These are phyloP conservation scores for Ianthella basta DNA, from an alignment of 37 sponge, comb jelly and placozoan genomes.

Conservation along the genomic window DNA sequence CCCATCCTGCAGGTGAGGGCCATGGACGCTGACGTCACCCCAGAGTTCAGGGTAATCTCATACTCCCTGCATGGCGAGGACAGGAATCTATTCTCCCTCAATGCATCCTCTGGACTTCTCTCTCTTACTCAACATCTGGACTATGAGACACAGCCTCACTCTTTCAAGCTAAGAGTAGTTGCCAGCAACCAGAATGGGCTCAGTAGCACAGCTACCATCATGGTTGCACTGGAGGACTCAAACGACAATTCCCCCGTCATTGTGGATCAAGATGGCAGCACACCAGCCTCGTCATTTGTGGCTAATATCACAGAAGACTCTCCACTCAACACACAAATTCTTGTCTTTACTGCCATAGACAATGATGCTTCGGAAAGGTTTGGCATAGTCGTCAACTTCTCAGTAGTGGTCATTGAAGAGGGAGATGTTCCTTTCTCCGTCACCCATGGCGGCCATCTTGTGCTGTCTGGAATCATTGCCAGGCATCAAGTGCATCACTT, in stretches of 20 bases:
- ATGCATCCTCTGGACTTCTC: constrained; percentile 32
- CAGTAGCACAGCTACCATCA: constrained; percentile 22
- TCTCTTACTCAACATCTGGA: constrained; percentile 30
- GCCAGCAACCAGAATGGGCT: constrained; percentile 37
- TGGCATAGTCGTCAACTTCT: background rate
- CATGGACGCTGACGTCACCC: constrained; percentile 45
- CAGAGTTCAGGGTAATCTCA: constrained; percentile 22
- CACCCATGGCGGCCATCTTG: constrained; percentile 12
- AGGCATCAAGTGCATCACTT: constrained; percentile 25
- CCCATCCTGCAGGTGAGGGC: constrained; percentile 39
- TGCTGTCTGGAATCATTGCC: constrained; percentile 18
- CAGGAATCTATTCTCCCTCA: constrained; percentile 26
- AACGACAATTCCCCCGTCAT: constrained; percentile 61
- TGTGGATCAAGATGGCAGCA: background rate
- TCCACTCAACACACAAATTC: constrained; percentile 6
- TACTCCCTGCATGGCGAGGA: constrained; percentile 30
- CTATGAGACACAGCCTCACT: constrained; percentile 42
- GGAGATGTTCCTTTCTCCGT: constrained; percentile 15
- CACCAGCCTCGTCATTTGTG: background rate
- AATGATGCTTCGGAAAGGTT: constrained; percentile 19
- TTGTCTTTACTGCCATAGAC: constrained; percentile 41
- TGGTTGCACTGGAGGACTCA: constrained; percentile 39
- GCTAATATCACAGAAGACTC: constrained; percentile 37
- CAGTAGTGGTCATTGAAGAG: background rate
- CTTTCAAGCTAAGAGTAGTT: constrained; percentile 27